Conservation (phyloP, 2,113 vertebrate species). For the Maccullochella peelii region DNA sequence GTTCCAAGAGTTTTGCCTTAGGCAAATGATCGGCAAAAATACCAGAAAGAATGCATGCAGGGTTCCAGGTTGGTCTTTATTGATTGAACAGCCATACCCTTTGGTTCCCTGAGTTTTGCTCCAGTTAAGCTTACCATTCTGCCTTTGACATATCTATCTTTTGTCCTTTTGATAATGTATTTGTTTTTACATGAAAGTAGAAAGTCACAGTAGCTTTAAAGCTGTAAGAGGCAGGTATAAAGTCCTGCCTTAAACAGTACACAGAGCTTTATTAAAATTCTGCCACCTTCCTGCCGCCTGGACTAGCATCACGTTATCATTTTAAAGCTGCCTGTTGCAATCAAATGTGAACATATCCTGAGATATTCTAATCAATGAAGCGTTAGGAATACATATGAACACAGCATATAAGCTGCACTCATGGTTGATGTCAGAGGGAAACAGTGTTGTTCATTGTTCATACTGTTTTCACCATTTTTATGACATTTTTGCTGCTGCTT, state of each 20-base stretch:
- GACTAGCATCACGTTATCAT: constrained; percentile 16
- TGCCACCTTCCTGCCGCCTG: background rate
- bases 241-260: constrained; percentile 6
- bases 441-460: constrained; percentile 37
- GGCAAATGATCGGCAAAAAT: constrained; percentile 20
- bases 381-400: constrained; percentile 25
- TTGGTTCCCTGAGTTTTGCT: constrained; percentile 17
- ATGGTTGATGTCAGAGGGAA: background rate
- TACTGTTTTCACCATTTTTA: constrained; percentile 3
- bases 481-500: background rate
- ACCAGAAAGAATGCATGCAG: background rate
- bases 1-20: constrained; percentile 23
- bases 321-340: constrained; percentile 32
- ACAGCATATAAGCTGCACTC: constrained; percentile 6
- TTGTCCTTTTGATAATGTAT: background rate
- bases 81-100: constrained; percentile 21
- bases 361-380: constrained; percentile 29
- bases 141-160: constrained; percentile 36
- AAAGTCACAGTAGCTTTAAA: constrained; percentile 23
- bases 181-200: constrained; percentile 37
- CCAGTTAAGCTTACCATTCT: background rate
- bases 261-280: constrained; percentile 34
- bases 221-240: constrained; percentile 22
- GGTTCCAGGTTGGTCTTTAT: constrained; percentile 30
- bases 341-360: constrained; percentile 28